Evolutionary conservation across 1,140 invertebrate species (phyloP), one percentile per base, ranked within the genome.

Genomic region (Cephus cinctus): DNA sequence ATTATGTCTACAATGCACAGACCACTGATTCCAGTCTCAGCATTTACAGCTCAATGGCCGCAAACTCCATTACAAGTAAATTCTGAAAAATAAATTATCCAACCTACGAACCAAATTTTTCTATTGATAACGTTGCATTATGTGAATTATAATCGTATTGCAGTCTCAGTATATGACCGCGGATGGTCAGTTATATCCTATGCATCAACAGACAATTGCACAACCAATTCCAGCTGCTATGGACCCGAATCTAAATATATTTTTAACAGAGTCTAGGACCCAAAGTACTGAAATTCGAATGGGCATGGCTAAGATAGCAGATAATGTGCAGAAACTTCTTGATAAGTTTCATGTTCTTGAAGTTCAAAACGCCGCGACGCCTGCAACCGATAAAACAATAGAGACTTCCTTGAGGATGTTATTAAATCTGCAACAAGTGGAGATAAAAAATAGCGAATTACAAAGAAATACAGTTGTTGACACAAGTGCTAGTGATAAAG

Each of bases 241-340:
- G 19, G 69, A 72, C 61, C 64, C 71, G 9, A 69, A 62, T 45
- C 50, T 75, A 5, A 72, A 74, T 52, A 54, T 78, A 27, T 67
- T 77, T 41, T 52, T 77, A 23, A 68, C 74, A 4, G 76, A 78
- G 62, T 65, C 63, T 18, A 58, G 76, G 54, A 76, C 70, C 15
- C 69, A 74, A 19, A 75, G 75, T 47, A 47, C 74, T 8, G 76
- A 78, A 57, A 64, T 78, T 16, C 56, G 76, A 54, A 78, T 78
- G 69, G 71, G 69, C 22, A 66, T 78, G 50, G 61, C 69, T 2
- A 75, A 72, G 48, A 61, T 77, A 45, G 56, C 67, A 9, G 76
- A 78, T 38, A 77, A 77, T 57, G 62, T 78, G n/a, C 73, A 78
- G 49, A 70, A 71, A 50, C 47, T 77, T 23, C 51, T 77, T 6